These are phyloP conservation scores for Catocala sponsa DNA, from an alignment of 2,888 invertebrate species.

Conservation along the genomic window DNA sequence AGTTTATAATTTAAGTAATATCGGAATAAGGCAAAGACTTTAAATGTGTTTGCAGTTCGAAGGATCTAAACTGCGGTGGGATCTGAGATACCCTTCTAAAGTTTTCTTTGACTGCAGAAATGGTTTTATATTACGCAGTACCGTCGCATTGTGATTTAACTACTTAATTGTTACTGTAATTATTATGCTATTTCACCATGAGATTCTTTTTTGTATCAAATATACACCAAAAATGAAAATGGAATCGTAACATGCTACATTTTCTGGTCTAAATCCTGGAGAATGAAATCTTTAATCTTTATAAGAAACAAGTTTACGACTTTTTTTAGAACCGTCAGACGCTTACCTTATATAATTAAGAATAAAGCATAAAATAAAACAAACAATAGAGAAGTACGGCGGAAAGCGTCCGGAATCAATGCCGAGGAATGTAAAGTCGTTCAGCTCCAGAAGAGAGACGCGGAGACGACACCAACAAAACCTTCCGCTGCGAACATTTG, in stretches of 20 bases:
- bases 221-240: too few relatives aligned
- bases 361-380: slow-evolving; percentile 7
- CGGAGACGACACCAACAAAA: not conserved
- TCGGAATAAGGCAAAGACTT: slow-evolving; percentile 22
- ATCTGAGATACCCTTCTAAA: not conserved
- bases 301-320: too few relatives aligned
- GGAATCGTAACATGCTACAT: too few relatives aligned
- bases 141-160: too few relatives aligned
- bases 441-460: not conserved
- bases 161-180: too few relatives aligned
- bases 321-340: too few relatives aligned
- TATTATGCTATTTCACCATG: too few relatives aligned
- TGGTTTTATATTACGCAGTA: too few relatives aligned
- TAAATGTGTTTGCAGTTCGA: slow-evolving; percentile 22
- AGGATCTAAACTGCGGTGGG: not conserved
- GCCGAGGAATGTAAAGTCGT: slow-evolving; percentile 21
- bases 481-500: not conserved
- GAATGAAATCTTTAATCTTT: too few relatives aligned
- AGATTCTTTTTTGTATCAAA: too few relatives aligned
- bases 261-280: too few relatives aligned
- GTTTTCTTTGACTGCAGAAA: not conserved
- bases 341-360: not conserved
- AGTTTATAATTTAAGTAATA: slow-evolving; percentile 15
- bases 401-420: slow-evolving; percentile 6
- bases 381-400: slow-evolving; percentile 5